Conservation (phyloP, 2,797 vertebrate genomes). For the Myotis vivesi region DNA sequence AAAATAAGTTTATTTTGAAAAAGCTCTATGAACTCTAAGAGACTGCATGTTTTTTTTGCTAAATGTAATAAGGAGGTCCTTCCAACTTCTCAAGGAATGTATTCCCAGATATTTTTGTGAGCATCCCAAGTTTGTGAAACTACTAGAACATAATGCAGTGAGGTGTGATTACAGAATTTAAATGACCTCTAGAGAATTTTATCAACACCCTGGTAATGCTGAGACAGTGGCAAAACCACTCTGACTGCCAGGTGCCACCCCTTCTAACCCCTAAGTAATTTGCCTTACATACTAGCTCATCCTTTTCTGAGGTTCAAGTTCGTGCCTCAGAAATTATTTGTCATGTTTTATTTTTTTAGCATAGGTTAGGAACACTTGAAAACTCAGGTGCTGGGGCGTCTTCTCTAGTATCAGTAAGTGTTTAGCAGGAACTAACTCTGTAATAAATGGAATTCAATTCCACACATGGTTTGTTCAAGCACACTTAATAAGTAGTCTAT, state of each 20-base stretch:
- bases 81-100: constrained; percentile 34
- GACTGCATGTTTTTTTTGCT: constrained; percentile 59
- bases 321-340: background rate
- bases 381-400: constrained; percentile 47
- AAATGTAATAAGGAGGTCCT: constrained; percentile 42
- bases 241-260: background rate
- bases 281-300: background rate
- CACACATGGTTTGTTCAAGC: constrained; percentile 80
- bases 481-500: constrained; percentile 76
- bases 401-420: constrained; percentile 52
- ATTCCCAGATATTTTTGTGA: constrained; percentile 45
- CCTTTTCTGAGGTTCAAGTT: background rate
- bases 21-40: constrained; percentile 45
- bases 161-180: background rate
- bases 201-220: background rate
- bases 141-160: constrained; percentile 10
- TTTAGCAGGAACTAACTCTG: constrained; percentile 70
- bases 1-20: constrained; percentile 60
- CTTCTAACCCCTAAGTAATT: background rate
- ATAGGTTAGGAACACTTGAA: constrained; percentile 10
- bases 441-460: constrained; percentile 75
- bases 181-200: background rate
- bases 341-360: constrained; percentile 25
- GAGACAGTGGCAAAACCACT: background rate
- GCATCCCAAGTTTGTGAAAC: constrained; percentile 18